Conservation (phyloP, 2,113 vertebrate species). For the Trematocara nigrifrons region DNA sequence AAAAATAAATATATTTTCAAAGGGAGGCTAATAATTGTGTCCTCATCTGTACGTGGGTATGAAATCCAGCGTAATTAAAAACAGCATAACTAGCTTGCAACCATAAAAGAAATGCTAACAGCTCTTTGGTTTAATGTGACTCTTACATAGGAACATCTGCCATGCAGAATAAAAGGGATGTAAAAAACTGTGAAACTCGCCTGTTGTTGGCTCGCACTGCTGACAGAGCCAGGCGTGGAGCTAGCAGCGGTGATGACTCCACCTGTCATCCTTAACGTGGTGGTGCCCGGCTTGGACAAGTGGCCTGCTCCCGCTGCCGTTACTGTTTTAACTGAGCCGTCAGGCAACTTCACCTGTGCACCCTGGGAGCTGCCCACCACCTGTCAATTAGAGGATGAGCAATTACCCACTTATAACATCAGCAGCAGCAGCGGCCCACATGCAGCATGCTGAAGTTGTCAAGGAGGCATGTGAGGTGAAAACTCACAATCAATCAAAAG, state of each 20-base stretch:
- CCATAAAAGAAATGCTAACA: neutral
- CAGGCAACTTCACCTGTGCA: conserved; percentile 88
- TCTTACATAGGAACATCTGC: neutral
- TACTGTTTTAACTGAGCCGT: conserved; percentile 84
- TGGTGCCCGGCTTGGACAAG: conserved; percentile 90
- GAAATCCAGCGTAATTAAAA: neutral
- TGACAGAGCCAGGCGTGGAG: conserved; percentile 72
- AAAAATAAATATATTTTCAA: neutral
- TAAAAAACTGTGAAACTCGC: conserved; percentile 12
- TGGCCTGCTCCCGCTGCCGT: conserved; percentile 75
- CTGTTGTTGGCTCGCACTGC: conserved; percentile 67
- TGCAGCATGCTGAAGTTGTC: neutral
- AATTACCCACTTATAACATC: neutral
- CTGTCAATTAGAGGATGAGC: conserved; percentile 54
- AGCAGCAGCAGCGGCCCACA: neutral
- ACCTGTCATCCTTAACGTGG: conserved; percentile 87
- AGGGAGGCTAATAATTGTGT: neutral
- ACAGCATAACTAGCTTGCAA: neutral
- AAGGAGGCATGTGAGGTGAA: neutral
- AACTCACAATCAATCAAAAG: neutral
- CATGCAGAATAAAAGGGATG: neutral
- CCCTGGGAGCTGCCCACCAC: conserved; percentile 80
- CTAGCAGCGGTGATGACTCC: conserved; percentile 87
- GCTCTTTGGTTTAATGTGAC: neutral
- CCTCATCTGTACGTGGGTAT: neutral